A percentile compares a stretch with the other conserved stretches of the same genome.
phyloP scores from a whole-genome alignment of 2,888 invertebrate genomes.

The Drosophila fungiperda region DNA sequence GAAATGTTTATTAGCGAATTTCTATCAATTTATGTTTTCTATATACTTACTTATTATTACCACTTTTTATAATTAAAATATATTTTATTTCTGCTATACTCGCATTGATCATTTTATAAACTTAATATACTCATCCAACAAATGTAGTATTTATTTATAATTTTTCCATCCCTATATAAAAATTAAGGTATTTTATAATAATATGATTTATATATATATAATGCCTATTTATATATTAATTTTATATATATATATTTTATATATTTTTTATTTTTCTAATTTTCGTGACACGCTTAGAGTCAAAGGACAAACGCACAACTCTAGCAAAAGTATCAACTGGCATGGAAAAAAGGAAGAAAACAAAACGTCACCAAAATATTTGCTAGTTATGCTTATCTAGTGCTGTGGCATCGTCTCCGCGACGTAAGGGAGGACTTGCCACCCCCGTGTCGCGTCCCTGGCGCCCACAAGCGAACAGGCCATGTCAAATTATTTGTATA shows the following conservation, averaged over 20 bases:
- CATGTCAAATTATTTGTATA: constrained; percentile 81
- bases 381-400: constrained; percentile 60
- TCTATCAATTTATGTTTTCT: neutral
- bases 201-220: neutral
- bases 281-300: constrained; percentile 5
- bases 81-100: neutral
- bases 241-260: neutral
- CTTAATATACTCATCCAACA: neutral
- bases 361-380: constrained; percentile 45
- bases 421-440: constrained; percentile 21
- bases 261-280: neutral
- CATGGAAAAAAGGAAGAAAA: neutral
- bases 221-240: neutral
- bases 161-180: neutral
- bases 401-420: constrained; percentile 61
- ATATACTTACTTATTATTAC: neutral
- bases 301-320: constrained; percentile 5
- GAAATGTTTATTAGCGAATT: neutral
- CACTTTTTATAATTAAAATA: neutral
- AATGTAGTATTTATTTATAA: neutral
- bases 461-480: constrained; percentile 41
- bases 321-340: constrained; percentile 6
- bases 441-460: constrained; percentile 27
- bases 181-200: no score
- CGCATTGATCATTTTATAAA: neutral